These are phyloP conservation scores for Schizothorax lantsangensis DNA, from an alignment of 2,797 vertebrate genomes.

Conservation along the genomic window DNA sequence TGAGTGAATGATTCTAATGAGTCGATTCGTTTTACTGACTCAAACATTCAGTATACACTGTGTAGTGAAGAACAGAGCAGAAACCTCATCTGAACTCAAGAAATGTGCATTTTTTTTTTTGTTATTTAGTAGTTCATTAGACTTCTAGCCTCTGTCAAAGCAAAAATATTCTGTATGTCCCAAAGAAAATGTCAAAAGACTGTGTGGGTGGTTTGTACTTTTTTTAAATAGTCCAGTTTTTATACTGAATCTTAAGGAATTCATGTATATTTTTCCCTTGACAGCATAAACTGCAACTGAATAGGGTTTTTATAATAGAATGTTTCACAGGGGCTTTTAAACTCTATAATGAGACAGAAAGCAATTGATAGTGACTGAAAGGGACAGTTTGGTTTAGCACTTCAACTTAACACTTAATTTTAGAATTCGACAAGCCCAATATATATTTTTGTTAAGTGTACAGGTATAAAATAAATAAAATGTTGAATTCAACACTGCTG, in stretches of 20 bases:
- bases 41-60: background rate
- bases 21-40: background rate
- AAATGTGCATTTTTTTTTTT: background rate
- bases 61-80: background rate
- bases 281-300: background rate
- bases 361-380: background rate
- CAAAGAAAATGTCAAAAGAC: conserved; percentile 24
- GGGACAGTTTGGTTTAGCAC: background rate
- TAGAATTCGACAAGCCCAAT: background rate
- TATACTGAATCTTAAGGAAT: background rate
- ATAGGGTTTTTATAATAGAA: background rate
- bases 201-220: conserved; percentile 34
- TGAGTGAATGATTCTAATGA: background rate
- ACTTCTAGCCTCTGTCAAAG: background rate
- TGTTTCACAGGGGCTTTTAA: background rate
- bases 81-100: conserved; percentile 9
- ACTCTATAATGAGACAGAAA: background rate
- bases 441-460: background rate
- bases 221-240: conserved; percentile 21
- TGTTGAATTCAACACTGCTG: background rate
- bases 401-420: background rate
- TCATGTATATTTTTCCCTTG: background rate
- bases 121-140: background rate
- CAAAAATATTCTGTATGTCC: conserved; percentile 1
- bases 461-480: background rate